phyloP scores from a whole-genome alignment of 2,888 invertebrate genomes.

The Acanthococcus lagerstroemiae region DNA sequence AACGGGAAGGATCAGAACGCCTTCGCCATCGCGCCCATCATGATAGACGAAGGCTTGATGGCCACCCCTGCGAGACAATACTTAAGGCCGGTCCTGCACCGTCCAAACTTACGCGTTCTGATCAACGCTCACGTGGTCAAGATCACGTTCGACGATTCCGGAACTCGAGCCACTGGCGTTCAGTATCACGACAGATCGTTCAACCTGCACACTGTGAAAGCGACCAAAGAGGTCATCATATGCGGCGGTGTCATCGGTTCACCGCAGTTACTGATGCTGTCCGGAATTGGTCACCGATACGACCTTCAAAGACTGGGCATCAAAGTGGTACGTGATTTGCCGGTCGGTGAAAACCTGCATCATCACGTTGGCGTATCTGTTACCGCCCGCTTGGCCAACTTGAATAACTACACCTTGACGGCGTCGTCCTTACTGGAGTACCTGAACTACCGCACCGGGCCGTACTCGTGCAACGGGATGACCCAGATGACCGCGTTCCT shows the following conservation, averaged over 20 bases:
- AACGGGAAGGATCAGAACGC: slow-evolving; percentile 39
- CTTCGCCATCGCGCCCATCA: slow-evolving; percentile 37
- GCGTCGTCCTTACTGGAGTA: slow-evolving; percentile 37
- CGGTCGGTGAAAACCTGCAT: slow-evolving; percentile 50
- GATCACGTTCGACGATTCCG: slow-evolving; percentile 45
- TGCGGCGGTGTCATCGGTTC: slow-evolving; percentile 56
- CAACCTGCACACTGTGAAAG: slow-evolving; percentile 45
- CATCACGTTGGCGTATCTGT: slow-evolving; percentile 44
- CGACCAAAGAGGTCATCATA: slow-evolving; percentile 53
- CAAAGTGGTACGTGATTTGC: slow-evolving; percentile 43
- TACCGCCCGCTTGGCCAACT: slow-evolving; percentile 34
- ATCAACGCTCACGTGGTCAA: slow-evolving; percentile 47
- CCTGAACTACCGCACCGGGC: slow-evolving; percentile 41
- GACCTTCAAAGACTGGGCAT: slow-evolving; percentile 45
- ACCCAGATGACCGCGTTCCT: slow-evolving; percentile 44
- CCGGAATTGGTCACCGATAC: slow-evolving; percentile 51
- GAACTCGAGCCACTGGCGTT: slow-evolving; percentile 61
- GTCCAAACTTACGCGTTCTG: slow-evolving; percentile 40
- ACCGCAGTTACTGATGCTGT: slow-evolving; percentile 58
- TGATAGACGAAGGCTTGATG: slow-evolving; percentile 37
- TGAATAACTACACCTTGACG: background rate
- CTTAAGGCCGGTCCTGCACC: slow-evolving; percentile 40
- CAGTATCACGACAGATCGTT: slow-evolving; percentile 51
- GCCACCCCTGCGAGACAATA: slow-evolving; percentile 48
- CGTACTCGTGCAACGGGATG: slow-evolving; percentile 43